Conservation (phyloP, 2,113 vertebrate species). For the Petroica traversi region DNA sequence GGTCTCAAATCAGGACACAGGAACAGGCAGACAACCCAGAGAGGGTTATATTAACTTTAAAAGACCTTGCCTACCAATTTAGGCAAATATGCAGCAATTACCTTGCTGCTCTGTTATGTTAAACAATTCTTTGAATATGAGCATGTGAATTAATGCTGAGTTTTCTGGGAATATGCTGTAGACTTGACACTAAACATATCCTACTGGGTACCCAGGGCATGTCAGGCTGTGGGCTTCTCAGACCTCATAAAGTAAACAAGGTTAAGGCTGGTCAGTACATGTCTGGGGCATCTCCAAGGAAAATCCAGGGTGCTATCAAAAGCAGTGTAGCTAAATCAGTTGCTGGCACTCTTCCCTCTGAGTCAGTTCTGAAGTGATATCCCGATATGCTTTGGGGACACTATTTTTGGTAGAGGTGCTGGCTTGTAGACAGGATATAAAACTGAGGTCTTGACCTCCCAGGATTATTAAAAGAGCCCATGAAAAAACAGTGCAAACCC, state of each 20-base stretch:
- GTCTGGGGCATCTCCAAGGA: slow-evolving; percentile 68
- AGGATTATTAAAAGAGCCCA: slow-evolving; percentile 51
- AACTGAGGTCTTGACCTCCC: slow-evolving; percentile 44
- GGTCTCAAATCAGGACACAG: background rate
- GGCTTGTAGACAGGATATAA: slow-evolving; percentile 57
- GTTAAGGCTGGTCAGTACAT: slow-evolving; percentile 55
- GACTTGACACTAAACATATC: slow-evolving; percentile 28
- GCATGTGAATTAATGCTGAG: background rate
- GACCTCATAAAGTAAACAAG: slow-evolving; percentile 58
- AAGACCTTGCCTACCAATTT: background rate
- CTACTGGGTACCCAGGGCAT: background rate
- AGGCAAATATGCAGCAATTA: background rate
- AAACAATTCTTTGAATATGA: slow-evolving; percentile 25
- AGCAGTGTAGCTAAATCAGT: slow-evolving; percentile 53
- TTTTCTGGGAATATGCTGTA: slow-evolving; percentile 14
- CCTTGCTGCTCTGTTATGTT: background rate
- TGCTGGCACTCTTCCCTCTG: slow-evolving; percentile 53
- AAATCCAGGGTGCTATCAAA: slow-evolving; percentile 66
- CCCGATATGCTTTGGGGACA: slow-evolving; percentile 54
- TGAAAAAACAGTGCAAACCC: slow-evolving; percentile 9
- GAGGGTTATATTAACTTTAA: background rate
- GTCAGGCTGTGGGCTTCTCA: slow-evolving; percentile 50
- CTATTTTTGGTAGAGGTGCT: slow-evolving; percentile 62
- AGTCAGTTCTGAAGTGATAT: slow-evolving; percentile 63
- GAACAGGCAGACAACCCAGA: background rate